A percentile compares a stretch with the other conserved stretches of the same genome.
These are phyloP conservation scores for Dendrophyllia cribrosa DNA, from an alignment of 64 coral and sea anemone species.

Conservation along the genomic window DNA sequence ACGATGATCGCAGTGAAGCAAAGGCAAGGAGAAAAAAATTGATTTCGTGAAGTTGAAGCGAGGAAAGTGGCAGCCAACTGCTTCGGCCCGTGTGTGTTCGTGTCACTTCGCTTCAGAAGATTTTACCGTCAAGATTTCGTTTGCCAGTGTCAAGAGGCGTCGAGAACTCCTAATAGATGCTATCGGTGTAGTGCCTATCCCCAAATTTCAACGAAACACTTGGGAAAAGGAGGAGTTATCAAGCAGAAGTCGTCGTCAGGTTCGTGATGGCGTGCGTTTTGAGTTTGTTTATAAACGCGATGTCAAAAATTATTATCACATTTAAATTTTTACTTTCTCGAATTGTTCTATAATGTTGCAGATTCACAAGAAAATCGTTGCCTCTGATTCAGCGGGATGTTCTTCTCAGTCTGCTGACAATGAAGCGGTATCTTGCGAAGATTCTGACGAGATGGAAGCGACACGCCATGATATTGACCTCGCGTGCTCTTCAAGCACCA, in stretches of 20 bases:
- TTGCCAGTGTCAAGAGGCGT: background rate
- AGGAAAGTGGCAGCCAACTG: slow-evolving; percentile 19
- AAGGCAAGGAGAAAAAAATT: background rate
- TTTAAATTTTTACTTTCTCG: background rate
- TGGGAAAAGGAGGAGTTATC: background rate
- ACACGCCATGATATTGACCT: too few species aligned
- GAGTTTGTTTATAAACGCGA: background rate
- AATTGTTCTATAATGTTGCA: background rate
- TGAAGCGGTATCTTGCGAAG: too few species aligned
- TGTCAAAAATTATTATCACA: background rate
- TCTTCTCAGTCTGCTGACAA: too few species aligned
- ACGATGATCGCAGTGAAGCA: too few species aligned
- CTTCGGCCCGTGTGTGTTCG: slow-evolving; percentile 1
- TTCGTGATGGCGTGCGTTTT: background rate
- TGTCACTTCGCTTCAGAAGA: slow-evolving; percentile 34
- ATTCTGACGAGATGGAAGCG: too few species aligned
- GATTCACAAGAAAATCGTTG: background rate
- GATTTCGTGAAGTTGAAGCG: slow-evolving; percentile 21
- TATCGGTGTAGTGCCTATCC: background rate
- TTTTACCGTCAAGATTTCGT: background rate
- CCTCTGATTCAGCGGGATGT: too few species aligned
- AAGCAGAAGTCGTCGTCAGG: background rate
- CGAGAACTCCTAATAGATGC: background rate
- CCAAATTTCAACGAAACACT: background rate
- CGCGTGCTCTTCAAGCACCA: too few species aligned